phyloP scores from a whole-genome alignment of 2,797 vertebrate species.

The Falco concolor region DNA sequence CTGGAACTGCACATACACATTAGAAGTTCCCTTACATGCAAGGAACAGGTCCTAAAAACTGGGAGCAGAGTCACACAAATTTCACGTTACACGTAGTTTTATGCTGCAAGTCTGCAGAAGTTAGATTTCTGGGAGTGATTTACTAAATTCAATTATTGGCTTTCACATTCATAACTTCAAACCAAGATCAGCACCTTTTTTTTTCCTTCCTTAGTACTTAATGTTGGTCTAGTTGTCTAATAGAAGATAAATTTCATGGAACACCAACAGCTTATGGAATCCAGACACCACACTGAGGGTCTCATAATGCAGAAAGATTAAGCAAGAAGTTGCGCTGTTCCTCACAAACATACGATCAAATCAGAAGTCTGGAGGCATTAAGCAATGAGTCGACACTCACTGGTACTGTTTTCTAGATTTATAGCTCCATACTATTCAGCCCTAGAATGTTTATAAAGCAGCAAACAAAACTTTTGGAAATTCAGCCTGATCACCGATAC shows the following conservation, averaged over 20 bases:
- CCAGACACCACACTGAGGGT: neutral
- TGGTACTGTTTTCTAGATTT: neutral
- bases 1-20: rapidly evolving
- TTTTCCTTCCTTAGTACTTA: neutral
- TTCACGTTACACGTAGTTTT: neutral
- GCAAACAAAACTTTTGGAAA: neutral
- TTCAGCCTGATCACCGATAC: neutral
- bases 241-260: neutral
- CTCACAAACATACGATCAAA: neutral
- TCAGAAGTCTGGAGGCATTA: neutral
- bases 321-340: neutral
- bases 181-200: neutral
- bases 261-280: neutral
- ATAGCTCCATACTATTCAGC: neutral
- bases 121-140: neutral
- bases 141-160: neutral
- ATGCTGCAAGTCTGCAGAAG: neutral
- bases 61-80: neutral
- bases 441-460: neutral
- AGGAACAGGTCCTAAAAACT: neutral
- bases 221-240: neutral
- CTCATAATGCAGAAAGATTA: neutral
- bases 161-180: neutral
- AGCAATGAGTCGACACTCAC: neutral
- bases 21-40: neutral